phyloP scores from a whole-genome alignment of 2,888 invertebrate genomes.

The Perizoma affinitatum region DNA sequence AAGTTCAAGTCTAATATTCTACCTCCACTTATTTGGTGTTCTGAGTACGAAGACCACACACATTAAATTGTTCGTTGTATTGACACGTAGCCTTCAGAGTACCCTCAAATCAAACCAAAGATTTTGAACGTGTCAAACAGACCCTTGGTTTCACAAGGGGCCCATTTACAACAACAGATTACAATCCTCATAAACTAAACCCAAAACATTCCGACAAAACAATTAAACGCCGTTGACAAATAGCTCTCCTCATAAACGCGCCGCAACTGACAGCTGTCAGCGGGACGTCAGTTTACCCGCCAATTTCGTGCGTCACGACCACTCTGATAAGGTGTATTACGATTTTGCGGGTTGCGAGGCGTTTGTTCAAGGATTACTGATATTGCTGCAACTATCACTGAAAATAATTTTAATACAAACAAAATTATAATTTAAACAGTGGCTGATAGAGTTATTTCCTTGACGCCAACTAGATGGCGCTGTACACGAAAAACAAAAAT shows the following conservation, averaged over 20 bases:
- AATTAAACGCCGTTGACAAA: conserved; percentile 51
- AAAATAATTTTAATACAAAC: neutral
- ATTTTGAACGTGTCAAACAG: too few relatives aligned
- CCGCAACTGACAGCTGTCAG: conserved; percentile 59
- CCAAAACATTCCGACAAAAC: conserved; percentile 42
- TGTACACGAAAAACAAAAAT: too few relatives aligned
- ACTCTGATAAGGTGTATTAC: conserved; percentile 30
- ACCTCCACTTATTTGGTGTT: too few relatives aligned
- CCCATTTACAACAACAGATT: conserved; percentile 9
- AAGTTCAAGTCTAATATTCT: too few relatives aligned
- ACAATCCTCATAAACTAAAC: conserved; percentile 1
- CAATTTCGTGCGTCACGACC: conserved; percentile 51
- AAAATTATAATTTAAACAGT: neutral
- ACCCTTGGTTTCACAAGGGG: conserved; percentile 3
- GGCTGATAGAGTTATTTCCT: too few relatives aligned
- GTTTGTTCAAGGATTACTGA: conserved; percentile 11
- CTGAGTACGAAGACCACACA: too few relatives aligned
- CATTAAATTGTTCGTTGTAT: too few relatives aligned
- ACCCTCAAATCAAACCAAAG: too few relatives aligned
- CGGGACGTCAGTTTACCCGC: conserved; percentile 58
- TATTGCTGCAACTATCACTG: conserved; percentile 3
- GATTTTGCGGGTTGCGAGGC: conserved; percentile 14
- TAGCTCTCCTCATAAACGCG: conserved; percentile 54
- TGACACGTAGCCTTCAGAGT: too few relatives aligned
- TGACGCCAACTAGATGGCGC: too few relatives aligned